Evolutionary conservation across 2,113 vertebrate genomes (phyloP).

Genomic region (Ranitomeya variabilis): DNA sequence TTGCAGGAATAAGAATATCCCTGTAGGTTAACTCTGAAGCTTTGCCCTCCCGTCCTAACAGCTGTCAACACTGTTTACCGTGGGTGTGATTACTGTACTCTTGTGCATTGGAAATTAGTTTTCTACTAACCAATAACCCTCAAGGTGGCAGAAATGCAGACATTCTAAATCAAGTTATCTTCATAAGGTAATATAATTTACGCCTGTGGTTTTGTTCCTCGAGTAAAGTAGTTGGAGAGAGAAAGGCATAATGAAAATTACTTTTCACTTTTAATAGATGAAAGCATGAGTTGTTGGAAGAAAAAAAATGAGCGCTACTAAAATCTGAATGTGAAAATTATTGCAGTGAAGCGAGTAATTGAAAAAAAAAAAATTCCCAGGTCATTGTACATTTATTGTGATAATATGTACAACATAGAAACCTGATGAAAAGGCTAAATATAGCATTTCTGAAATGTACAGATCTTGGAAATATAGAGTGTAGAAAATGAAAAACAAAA

Average conservation of each 20-base stretch:
- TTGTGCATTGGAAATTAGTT: slow-evolving; percentile 14
- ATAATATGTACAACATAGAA: slow-evolving; percentile 13
- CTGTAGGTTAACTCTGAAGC: slow-evolving; percentile 15
- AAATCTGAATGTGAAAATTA: slow-evolving; percentile 23
- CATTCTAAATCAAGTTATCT: slow-evolving; percentile 14
- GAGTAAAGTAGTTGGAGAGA: slow-evolving; percentile 24
- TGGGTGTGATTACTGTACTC: not conserved
- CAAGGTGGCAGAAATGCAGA: slow-evolving; percentile 28
- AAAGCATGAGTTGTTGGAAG: not conserved
- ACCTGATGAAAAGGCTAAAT: not conserved
- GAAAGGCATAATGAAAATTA: slow-evolving; percentile 53
- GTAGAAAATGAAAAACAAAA: not conserved
- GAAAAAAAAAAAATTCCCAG: slow-evolving; percentile 21
- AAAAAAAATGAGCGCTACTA: not conserved
- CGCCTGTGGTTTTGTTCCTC: slow-evolving; percentile 11
- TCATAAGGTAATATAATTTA: slow-evolving; percentile 30
- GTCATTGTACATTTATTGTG: not conserved
- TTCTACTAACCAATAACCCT: not conserved
- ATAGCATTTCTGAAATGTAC: not conserved
- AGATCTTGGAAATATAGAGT: not conserved
- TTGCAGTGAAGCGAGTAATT: slow-evolving; percentile 44
- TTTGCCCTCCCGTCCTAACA: not conserved
- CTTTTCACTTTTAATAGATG: slow-evolving; percentile 41
- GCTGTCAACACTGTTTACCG: slow-evolving; percentile 18
- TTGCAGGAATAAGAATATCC: not conserved